Conservation (phyloP, 2,888 invertebrate genomes). For the Andrena camellia region DNA sequence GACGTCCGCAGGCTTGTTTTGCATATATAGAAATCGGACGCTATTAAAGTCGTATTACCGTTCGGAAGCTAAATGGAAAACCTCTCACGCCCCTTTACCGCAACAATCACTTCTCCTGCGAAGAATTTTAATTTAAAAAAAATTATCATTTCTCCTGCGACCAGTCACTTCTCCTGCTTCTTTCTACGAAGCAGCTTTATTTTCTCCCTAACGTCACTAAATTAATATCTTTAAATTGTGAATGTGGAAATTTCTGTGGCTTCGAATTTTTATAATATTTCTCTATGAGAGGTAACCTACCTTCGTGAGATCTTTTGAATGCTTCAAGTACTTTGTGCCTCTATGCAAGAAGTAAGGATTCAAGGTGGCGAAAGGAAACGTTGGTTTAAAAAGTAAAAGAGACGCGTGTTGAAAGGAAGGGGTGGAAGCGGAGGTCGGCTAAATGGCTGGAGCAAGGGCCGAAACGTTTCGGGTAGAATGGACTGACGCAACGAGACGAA, state of each 20-base stretch:
- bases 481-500: conserved; percentile 78
- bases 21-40: conserved; percentile 40
- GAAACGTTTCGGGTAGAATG: conserved; percentile 70
- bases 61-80: conserved; percentile 37
- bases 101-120: conserved; percentile 12
- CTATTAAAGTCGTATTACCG: conserved; percentile 66
- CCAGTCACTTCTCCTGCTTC: neutral
- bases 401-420: neutral
- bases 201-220: neutral
- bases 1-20: conserved; percentile 43
- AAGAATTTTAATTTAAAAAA: too few species aligned
- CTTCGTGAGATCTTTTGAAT: too few species aligned
- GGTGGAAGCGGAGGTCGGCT: conserved; percentile 21
- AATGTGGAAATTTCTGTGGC: neutral
- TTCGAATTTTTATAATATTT: too few species aligned
- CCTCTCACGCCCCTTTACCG: conserved; percentile 36
- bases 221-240: too few species aligned
- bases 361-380: neutral
- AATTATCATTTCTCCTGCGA: too few species aligned
- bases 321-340: too few species aligned
- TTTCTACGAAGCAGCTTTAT: neutral
- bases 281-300: too few species aligned
- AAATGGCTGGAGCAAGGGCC: conserved; percentile 45
- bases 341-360: neutral
- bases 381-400: neutral